Percentiles rank a stretch among this genome's conserved stretches.
phyloP scores from a whole-genome alignment of 2,797 vertebrate species.

The Rhynchonycteris naso region DNA sequence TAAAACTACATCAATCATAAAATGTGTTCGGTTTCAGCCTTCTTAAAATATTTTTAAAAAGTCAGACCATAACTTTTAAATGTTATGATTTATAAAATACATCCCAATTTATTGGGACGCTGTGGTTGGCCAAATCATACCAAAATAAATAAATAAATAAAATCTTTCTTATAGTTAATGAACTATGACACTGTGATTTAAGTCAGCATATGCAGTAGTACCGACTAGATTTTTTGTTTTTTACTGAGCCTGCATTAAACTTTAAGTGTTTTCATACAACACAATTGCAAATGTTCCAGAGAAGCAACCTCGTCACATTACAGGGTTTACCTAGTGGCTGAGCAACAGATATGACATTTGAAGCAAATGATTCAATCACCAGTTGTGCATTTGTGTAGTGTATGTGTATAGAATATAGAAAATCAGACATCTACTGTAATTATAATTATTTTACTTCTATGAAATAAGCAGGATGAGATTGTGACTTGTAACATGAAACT shows the following conservation, averaged over 20 bases:
- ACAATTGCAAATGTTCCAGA: slow-evolving; percentile 34
- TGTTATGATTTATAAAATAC: slow-evolving; percentile 12
- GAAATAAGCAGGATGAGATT: slow-evolving; percentile 30
- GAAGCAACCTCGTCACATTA: background rate
- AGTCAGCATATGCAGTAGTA: background rate
- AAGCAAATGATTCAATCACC: background rate
- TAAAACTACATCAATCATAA: background rate
- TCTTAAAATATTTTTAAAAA: slow-evolving; percentile 43
- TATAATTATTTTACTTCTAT: background rate
- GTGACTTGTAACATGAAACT: background rate
- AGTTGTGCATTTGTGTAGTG: background rate
- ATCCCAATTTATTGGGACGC: background rate
- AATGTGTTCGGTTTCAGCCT: background rate
- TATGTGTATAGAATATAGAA: background rate
- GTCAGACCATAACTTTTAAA: slow-evolving; percentile 27
- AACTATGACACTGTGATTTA: slow-evolving; percentile 29
- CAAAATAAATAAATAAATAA: background rate
- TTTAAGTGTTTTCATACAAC: slow-evolving; percentile 41
- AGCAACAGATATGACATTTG: background rate
- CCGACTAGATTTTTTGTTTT: background rate
- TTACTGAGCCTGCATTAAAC: background rate
- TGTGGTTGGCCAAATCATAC: too few relatives aligned
- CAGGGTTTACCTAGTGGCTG: background rate
- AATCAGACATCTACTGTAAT: background rate
- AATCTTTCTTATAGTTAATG: background rate